phyloP scores from a whole-genome alignment of 1,140 invertebrate species.

The Arion vulgaris region DNA sequence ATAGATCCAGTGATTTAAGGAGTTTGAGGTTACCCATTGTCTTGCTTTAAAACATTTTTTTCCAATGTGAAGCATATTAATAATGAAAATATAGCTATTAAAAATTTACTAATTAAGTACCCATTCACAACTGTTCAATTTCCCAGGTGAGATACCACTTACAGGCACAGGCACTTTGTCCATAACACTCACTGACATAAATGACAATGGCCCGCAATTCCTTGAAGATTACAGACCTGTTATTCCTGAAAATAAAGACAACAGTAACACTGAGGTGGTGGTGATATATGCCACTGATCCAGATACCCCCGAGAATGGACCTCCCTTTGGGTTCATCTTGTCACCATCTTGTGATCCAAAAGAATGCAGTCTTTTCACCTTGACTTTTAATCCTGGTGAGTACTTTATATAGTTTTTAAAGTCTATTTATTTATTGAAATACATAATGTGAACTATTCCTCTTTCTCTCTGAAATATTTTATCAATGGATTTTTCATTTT shows the following conservation, averaged over 20 bases:
- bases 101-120: too few species aligned
- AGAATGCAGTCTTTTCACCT: slow-evolving; percentile 51
- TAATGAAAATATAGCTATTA: too few species aligned
- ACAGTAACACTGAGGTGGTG: slow-evolving; percentile 85
- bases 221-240: slow-evolving; percentile 93
- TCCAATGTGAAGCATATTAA: too few species aligned
- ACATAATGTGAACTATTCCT: too few species aligned
- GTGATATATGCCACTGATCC: slow-evolving; percentile 92
- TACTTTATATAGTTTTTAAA: slow-evolving; percentile 1
- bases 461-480: too few species aligned
- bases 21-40: too few species aligned
- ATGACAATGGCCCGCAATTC: slow-evolving; percentile 92
- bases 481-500: too few species aligned
- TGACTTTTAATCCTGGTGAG: slow-evolving; percentile 50
- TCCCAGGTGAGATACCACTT: slow-evolving; percentile 81
- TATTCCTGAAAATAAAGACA: slow-evolving; percentile 85
- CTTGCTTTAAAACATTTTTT: too few species aligned
- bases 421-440: background rate
- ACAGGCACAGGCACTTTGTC: slow-evolving; percentile 96
- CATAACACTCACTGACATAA: slow-evolving; percentile 95
- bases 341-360: slow-evolving; percentile 38
- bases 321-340: slow-evolving; percentile 56
- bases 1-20: too few species aligned
- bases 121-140: too few species aligned
- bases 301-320: slow-evolving; percentile 61